A percentile compares a stretch with the other conserved stretches of the same genome.
Conservation (phyloP, 1,140 invertebrate genomes). For the Cherax quadricarinatus region DNA sequence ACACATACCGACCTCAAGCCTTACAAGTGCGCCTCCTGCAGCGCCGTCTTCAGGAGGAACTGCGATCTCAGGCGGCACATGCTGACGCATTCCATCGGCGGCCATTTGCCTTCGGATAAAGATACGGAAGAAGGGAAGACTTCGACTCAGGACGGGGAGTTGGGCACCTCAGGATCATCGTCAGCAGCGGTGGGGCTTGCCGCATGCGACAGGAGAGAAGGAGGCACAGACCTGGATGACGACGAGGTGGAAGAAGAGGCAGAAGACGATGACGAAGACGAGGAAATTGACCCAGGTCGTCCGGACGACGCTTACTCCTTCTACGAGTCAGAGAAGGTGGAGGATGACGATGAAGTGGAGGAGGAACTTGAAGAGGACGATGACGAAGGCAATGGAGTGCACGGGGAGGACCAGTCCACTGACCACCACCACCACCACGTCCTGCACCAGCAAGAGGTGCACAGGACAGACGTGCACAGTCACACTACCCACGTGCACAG, state of each 20-base stretch:
- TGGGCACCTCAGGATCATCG: conserved; percentile 76
- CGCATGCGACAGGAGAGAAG: conserved; percentile 53
- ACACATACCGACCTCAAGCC: conserved; percentile 66
- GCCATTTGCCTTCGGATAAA: conserved; percentile 85
- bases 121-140: conserved; percentile 80
- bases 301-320: conserved; percentile 71
- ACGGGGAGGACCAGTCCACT: not conserved
- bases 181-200: conserved; percentile 76
- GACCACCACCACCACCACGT: conserved; percentile 40
- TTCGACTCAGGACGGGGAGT: conserved; percentile 74
- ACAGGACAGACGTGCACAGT: conserved; percentile 13
- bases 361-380: conserved; percentile 63
- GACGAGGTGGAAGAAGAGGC: conserved; percentile 62
- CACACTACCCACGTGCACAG: conserved; percentile 32
- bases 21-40: conserved; percentile 66
- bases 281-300: conserved; percentile 71
- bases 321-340: conserved; percentile 67
- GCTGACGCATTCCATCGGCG: conserved; percentile 87
- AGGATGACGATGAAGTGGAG: conserved; percentile 68
- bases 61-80: conserved; percentile 90
- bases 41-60: conserved; percentile 75
- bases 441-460: conserved; percentile 31
- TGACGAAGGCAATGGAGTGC: conserved; percentile 25
- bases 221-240: conserved; percentile 48
- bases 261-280: conserved; percentile 67